These are phyloP conservation scores for Machimus rusticus DNA, from an alignment of 2,888 invertebrate species.

Conservation along the genomic window DNA sequence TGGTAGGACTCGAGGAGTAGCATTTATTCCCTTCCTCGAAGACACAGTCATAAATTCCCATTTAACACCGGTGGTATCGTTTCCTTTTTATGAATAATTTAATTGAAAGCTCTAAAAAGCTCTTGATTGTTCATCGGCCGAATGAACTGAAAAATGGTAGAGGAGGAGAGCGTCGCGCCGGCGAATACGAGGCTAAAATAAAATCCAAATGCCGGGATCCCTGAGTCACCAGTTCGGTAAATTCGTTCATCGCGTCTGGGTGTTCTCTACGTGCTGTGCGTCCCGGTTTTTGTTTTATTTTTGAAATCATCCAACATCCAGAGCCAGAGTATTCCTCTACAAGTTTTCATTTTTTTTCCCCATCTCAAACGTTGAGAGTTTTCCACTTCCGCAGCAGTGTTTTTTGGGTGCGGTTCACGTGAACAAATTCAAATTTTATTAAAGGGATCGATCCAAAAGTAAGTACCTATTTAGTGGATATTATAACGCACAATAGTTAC, in stretches of 20 bases:
- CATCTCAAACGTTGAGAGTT: neutral
- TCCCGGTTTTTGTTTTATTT: conserved; percentile 5
- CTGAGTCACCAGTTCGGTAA: conserved; percentile 10
- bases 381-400: neutral
- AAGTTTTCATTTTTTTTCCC: neutral
- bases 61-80: neutral
- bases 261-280: neutral
- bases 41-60: neutral
- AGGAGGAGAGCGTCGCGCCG: neutral
- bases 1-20: neutral
- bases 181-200: neutral
- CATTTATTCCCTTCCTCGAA: neutral
- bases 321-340: neutral
- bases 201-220: neutral
- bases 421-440: neutral
- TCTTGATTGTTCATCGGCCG: neutral
- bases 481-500: neutral
- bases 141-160: neutral
- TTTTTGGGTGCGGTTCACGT: conserved; percentile 21
- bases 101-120: neutral
- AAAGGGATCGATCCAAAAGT: neutral
- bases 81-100: neutral
- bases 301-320: neutral
- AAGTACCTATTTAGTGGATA: neutral
- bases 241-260: neutral